Evolutionary conservation across 2,113 vertebrate species (phyloP).

Genomic region (Lamprologus callipterus): DNA sequence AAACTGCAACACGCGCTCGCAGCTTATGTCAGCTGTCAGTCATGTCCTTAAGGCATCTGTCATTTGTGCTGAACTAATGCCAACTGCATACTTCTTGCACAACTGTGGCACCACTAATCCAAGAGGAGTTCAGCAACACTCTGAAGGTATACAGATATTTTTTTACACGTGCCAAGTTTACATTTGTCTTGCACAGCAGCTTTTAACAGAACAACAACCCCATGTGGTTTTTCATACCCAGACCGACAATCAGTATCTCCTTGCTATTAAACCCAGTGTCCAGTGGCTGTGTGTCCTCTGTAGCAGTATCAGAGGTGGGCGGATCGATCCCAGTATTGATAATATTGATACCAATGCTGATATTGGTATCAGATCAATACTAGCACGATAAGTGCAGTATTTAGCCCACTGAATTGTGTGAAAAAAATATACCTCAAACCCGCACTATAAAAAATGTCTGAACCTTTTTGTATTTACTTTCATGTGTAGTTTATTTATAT

Average conservation of each 20-base stretch:
- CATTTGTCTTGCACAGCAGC: neutral
- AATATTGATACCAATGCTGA: neutral
- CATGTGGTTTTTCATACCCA: neutral
- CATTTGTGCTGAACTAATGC: neutral
- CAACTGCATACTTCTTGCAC: neutral
- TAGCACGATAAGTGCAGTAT: neutral
- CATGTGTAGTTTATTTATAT: neutral
- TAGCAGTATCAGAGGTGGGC: neutral
- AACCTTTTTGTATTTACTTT: neutral
- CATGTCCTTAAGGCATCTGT: constrained; percentile 15
- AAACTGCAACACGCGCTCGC: constrained; percentile 9
- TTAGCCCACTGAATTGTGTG: neutral
- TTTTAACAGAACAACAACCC: neutral
- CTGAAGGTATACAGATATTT: neutral
- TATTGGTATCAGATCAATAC: neutral
- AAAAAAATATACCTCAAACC: neutral
- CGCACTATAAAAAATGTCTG: neutral
- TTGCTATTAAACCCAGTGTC: neutral
- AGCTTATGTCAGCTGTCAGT: constrained; percentile 52
- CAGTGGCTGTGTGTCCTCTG: neutral
- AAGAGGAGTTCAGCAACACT: neutral
- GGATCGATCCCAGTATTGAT: neutral
- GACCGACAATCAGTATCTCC: neutral
- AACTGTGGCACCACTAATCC: neutral
- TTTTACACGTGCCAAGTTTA: neutral